Base-by-base conservation (phyloP, 2,797 vertebrate species). In the Hozukius guyotensis region DNA sequence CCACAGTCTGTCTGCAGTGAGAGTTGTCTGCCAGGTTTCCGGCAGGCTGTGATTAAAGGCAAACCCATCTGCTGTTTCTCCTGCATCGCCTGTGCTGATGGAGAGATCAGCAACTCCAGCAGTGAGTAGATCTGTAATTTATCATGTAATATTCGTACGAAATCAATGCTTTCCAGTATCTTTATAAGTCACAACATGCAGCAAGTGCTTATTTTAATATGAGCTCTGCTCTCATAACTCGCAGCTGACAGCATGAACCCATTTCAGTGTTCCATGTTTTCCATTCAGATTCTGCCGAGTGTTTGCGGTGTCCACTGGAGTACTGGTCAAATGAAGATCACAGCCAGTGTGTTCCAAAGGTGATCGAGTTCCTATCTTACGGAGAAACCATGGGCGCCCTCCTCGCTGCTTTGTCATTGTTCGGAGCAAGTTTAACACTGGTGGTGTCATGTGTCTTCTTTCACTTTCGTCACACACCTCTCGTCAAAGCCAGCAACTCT, bases 41-140 rank as follows among this genome's bases (percentile, higher is more conserved):
- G 94, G 6, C 93, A 95, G 74, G 95, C 93, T 67, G 77, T 84
- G 24, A 93, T 96, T 46, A 94, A 92, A 90, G 94, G 93, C 1
- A 95, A 94, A 87, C 96, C 95, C 46, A 75, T 90, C 63, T 96
- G 95, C 84, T 96, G 95, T 83, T 96, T 96, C 78, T 93, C 90
- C 78, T 96, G 96, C 68, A 55, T 96, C 22, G 56, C 80, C 32
- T 96, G 96, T 77, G 91, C 93, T 60, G 90, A 88, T 60, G 96
- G 95, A 78, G 94, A 96, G 86, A 95, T 96, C 83, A 95, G 90
- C 81, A 93, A 93, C 70, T 53, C 73, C 29, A 95, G 81, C 61
- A 93, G 96, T 96, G 76, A 92, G 93, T 81, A 5, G 1, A 74
- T 24, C 2, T 32, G 1, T 29, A 4, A 2, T 12, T 52, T 1